Evolutionary conservation across 2,113 vertebrate species (phyloP).

Genomic region (Nanorana parkeri): DNA sequence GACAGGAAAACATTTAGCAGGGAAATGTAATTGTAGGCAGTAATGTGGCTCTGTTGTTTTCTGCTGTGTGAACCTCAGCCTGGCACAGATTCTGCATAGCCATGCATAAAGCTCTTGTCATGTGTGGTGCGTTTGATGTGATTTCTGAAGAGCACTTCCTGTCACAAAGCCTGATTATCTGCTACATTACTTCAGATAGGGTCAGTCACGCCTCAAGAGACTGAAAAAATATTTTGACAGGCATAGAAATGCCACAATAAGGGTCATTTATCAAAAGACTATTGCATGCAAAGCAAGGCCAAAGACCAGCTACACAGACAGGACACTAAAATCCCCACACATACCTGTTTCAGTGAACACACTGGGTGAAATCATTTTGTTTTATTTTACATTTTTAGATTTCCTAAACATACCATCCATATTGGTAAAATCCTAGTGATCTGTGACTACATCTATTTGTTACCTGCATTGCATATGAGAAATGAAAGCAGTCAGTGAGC

Average conservation of each 20-base stretch:
- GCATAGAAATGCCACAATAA: conserved; percentile 47
- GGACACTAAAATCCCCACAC: not conserved
- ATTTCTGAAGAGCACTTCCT: conserved; percentile 54
- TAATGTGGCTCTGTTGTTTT: conserved; percentile 36
- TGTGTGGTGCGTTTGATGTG: conserved; percentile 40
- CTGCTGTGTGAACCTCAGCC: conserved; percentile 20
- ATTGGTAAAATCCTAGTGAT: too few species aligned
- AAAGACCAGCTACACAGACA: not conserved
- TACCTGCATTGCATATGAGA: too few species aligned
- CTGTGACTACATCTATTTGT: too few species aligned
- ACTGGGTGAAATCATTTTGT: too few species aligned
- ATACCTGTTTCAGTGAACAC: not conserved
- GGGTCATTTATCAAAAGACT: conserved; percentile 44
- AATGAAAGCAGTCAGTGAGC: too few species aligned
- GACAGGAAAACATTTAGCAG: conserved; percentile 2
- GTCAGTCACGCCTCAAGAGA: conserved; percentile 53
- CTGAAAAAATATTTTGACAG: conserved; percentile 54
- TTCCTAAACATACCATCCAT: too few species aligned
- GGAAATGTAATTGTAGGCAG: conserved; percentile 17
- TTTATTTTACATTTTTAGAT: too few species aligned
- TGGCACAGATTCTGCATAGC: conserved; percentile 35
- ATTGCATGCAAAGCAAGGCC: conserved; percentile 11
- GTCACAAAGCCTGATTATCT: conserved; percentile 51
- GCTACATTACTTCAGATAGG: conserved; percentile 51
- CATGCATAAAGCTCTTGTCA: conserved; percentile 47